Percentiles rank a stretch among this genome's conserved stretches.
These are phyloP conservation scores for Megaleporinus macrocephalus DNA, from an alignment of 2,113 vertebrate genomes.

Conservation along the genomic window DNA sequence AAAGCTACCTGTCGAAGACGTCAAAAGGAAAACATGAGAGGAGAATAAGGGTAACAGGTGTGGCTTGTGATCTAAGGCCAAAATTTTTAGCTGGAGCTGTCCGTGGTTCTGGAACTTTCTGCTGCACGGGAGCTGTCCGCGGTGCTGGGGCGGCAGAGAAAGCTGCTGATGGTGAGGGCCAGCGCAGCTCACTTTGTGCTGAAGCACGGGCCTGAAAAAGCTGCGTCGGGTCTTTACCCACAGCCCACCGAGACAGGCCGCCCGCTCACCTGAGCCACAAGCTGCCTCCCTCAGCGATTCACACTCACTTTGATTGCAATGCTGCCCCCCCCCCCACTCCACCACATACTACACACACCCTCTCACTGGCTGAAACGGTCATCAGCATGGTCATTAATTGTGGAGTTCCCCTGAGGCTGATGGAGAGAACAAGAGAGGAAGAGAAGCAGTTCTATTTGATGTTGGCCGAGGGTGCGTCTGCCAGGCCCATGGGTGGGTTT, in stretches of 20 bases:
- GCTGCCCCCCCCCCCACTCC: conserved; percentile 49
- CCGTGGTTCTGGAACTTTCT: not conserved
- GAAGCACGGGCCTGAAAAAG: conserved; percentile 74
- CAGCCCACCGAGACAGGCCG: conserved; percentile 47
- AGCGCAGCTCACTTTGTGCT: conserved; percentile 73
- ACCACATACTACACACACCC: conserved; percentile 44
- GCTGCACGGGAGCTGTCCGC: conserved; percentile 4
- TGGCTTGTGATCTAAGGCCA: conserved; percentile 24
- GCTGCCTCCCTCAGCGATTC: conserved; percentile 62
- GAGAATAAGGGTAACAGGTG: not conserved
- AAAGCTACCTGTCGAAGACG: conserved; percentile 25
- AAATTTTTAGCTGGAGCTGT: conserved; percentile 14
- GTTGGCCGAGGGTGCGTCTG: conserved; percentile 60
- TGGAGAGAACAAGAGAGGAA: conserved; percentile 46
- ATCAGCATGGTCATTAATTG: conserved; percentile 75
- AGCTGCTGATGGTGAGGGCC: conserved; percentile 75
- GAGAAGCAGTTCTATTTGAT: conserved; percentile 48
- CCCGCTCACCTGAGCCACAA: conserved; percentile 54
- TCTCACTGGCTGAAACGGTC: conserved; percentile 59
- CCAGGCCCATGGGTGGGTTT: conserved; percentile 41
- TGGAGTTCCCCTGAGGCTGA: conserved; percentile 59
- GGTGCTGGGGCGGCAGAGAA: conserved; percentile 59
- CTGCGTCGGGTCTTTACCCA: conserved; percentile 68
- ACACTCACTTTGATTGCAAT: conserved; percentile 47
- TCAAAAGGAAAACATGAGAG: not conserved